These are phyloP conservation scores for Ciconia nigra DNA, from an alignment of 2,797 vertebrate species.

Conservation along the genomic window DNA sequence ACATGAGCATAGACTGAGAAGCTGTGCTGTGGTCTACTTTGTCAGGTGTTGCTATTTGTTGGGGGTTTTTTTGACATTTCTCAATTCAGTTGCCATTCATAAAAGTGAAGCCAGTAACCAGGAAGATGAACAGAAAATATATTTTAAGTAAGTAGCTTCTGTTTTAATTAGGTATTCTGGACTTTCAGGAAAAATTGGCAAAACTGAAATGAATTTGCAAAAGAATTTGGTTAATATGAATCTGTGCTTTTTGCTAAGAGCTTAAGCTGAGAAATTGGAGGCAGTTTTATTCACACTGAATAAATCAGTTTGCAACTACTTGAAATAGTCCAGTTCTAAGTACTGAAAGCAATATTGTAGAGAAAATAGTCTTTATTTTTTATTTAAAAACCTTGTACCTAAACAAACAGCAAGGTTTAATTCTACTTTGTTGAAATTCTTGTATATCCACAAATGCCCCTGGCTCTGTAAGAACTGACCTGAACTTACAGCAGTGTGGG, in stretches of 20 bases:
- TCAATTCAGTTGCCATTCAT: not conserved
- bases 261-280: not conserved
- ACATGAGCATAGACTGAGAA: not conserved
- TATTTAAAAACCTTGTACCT: not conserved
- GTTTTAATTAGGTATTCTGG: not conserved
- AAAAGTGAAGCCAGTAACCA: not conserved
- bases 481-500: not conserved
- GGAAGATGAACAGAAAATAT: not conserved
- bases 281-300: not conserved
- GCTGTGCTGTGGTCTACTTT: not conserved
- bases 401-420: not conserved
- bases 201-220: not conserved
- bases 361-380: not conserved
- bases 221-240: not conserved
- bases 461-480: not conserved
- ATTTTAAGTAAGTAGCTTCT: not conserved
- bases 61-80: not conserved
- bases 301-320: not conserved
- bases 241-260: not conserved
- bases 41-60: not conserved
- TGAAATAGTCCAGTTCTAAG: not conserved
- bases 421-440: not conserved
- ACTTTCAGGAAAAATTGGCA: not conserved
- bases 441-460: not conserved
- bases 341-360: not conserved